A percentile compares a stretch with the other conserved stretches of the same genome.
These are phyloP conservation scores for Orthosia cruda DNA, from an alignment of 2,888 invertebrate genomes.

Conservation along the genomic window DNA sequence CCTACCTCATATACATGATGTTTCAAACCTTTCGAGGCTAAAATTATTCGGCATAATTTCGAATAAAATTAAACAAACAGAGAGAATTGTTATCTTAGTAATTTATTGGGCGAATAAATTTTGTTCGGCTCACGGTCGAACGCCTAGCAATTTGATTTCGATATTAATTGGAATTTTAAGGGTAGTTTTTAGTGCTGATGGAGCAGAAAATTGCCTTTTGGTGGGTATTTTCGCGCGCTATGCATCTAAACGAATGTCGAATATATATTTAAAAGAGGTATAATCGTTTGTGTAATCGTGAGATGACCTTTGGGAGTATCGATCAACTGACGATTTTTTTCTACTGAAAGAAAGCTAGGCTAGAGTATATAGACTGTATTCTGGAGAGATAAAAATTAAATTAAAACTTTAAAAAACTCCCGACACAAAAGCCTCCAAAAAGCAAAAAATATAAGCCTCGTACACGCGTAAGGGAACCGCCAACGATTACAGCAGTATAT, in stretches of 20 bases:
- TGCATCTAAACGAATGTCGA: neutral
- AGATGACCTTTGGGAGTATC: neutral
- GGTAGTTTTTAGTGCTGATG: constrained; percentile 39
- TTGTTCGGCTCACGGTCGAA: constrained; percentile 66
- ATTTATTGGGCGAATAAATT: constrained; percentile 77
- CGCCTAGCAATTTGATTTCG: constrained; percentile 60
- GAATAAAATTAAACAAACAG: constrained; percentile 74
- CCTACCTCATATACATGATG: constrained; percentile 16
- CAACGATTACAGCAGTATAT: no score
- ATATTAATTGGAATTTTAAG: constrained; percentile 59
- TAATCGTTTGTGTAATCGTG: neutral
- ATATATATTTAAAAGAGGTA: neutral
- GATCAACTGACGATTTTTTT: neutral
- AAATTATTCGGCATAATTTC: constrained; percentile 65
- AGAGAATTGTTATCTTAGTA: constrained; percentile 71
- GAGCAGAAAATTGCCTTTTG: constrained; percentile 12
- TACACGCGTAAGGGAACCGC: no score
- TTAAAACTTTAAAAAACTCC: no score
- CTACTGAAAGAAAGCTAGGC: no score
- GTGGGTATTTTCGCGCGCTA: neutral
- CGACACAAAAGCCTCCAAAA: no score
- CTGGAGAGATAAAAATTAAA: no score
- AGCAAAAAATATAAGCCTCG: no score
- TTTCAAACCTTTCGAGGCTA: constrained; percentile 12
- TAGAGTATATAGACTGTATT: no score